Evolutionary conservation across 2,797 vertebrate species (phyloP), one percentile per base, ranked within the genome.

Genomic region (Myotis findleyi): DNA sequence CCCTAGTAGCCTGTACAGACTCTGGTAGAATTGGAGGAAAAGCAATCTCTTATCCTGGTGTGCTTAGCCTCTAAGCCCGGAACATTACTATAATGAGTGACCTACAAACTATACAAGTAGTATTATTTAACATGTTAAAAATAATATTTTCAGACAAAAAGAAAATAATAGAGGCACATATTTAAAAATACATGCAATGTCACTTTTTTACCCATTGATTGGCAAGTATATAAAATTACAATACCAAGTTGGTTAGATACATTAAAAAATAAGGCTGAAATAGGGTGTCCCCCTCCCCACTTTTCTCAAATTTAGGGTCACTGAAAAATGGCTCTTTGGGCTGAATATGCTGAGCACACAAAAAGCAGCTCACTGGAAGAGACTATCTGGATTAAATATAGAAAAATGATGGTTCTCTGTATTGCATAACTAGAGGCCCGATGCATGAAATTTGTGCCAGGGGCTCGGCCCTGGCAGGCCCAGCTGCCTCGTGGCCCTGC

Each of bases 1-100:
- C 25, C 59, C 27, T 62, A 1, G 27, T 9, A 33, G 12, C 5
- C 5, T 5, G 5, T 7, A 10, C 12, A 6, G 10, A 3, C 14
- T 64, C 44, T 27, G 41, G 23, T 20, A 88, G 41, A 91, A 41
- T 11, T 23, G 36, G 21, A 16, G 4, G 55, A 30, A 62, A 72
- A 82, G 11, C 1, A n/a, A 1, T 3, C 12, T 30, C 3, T 64
- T 33, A 14, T 3, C 18, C 17, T 38, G 3, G 2, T 9, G 7
- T 30, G 1, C n/a, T 81, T 25, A 9, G 1, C 0, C 0, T n/a
- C 17, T 64, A 3, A 17, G 18, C 33, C 27, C 57, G 38, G 62
- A 2, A 82, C 3, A 82, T 4, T 16, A 3, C 0, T 38, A 27
- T 3, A 62, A 30, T 10, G 25, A 76, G 27, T 0, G 6, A 38